Evolutionary conservation across 2,888 invertebrate species (phyloP), one percentile per base, ranked within the genome.

Genomic region (Drosophila kanekoi): DNA sequence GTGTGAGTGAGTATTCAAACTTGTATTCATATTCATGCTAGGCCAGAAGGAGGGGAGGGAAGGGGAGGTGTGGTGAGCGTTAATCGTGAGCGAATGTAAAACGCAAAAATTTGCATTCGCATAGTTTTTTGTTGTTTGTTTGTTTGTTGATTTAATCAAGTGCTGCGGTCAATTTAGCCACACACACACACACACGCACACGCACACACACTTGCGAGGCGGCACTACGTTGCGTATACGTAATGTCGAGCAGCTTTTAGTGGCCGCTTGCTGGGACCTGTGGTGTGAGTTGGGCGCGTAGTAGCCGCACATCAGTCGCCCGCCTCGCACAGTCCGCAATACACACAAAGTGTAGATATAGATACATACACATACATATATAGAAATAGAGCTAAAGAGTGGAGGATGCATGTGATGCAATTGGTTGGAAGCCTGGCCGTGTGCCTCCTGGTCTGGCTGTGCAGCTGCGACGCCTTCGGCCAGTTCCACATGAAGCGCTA

Each of bases 401-500:
- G 1, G 43, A 74, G 53, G 2, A 77, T 77, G 77, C 72, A 69
- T 47, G 72, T 67, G 56, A 67, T 79, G 70, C 65, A 81, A 33
- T 60, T 74, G 68, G 49, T 66, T 43, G 53, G 4, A 54, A 52
- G 79, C 57, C 45, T 84, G 10, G 60, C 75, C 48, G 43, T 85
- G 53, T 47, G 74, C 67, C 66, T 85, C 52, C 70, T 80, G 47
- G 45, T 40, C 37, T 60, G 75, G 33, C 63, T 81, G 20, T 45
- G 49, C 47, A 33, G 71, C 18, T 84, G 87, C 58, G 59, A 76
- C 37, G 90, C 80, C 52, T 91, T 91, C 51, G 90, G 91, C 38
- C 82, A 90, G 71, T 91, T 89, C 47, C 90, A 91, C 45, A 90
- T 90, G 89, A 90, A 90, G 49, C 89, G 89, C 47, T 90, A 90